These are phyloP conservation scores for Melanaphis sacchari DNA, from an alignment of 1,140 invertebrate genomes.

Conservation along the genomic window DNA sequence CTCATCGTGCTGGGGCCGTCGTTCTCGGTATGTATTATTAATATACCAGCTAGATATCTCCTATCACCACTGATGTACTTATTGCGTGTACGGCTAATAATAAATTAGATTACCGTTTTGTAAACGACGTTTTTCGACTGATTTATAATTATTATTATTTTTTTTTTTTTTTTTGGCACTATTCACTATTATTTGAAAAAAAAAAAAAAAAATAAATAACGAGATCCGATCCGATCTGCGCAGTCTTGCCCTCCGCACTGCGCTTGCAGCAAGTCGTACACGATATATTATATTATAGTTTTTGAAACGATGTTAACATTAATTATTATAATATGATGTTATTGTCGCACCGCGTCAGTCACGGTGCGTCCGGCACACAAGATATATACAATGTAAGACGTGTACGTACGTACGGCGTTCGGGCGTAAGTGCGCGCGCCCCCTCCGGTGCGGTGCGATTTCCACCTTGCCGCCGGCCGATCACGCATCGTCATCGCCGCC, in stretches of 20 bases:
- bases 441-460: conserved; percentile 17
- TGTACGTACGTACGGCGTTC: neutral
- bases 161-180: neutral
- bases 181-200: neutral
- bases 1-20: neutral
- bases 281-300: neutral
- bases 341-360: neutral
- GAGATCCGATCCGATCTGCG: neutral
- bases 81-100: neutral
- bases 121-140: neutral
- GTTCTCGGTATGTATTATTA: neutral
- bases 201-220: neutral
- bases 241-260: neutral
- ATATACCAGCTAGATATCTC: neutral
- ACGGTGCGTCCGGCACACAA: neutral
- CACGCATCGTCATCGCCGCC: conserved; percentile 18
- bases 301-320: neutral
- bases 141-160: neutral
- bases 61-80: neutral
- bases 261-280: neutral
- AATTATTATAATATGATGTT: neutral
- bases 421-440: neutral
- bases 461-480: conserved; percentile 29
- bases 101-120: neutral
- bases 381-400: neutral